phyloP scores from a whole-genome alignment of 2,113 vertebrate genomes.

The Lathamus discolor region DNA sequence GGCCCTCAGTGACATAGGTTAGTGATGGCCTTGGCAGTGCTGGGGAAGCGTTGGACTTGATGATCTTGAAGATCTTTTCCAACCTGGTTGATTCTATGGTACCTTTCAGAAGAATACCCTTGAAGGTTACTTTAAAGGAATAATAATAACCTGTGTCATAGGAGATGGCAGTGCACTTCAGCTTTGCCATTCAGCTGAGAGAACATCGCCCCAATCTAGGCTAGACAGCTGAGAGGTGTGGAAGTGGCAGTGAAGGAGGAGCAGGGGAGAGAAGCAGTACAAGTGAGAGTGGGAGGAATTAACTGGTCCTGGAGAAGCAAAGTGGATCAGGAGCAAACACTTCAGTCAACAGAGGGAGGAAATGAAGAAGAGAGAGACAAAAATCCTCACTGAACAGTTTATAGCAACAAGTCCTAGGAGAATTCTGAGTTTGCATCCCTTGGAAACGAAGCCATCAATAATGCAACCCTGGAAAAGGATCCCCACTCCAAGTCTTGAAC shows the following conservation, averaged over 20 bases:
- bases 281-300: neutral
- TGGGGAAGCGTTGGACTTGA: neutral
- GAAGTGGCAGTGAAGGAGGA: neutral
- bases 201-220: neutral
- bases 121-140: neutral
- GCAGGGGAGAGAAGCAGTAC: neutral
- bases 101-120: neutral
- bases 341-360: neutral
- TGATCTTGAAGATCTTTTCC: neutral
- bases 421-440: neutral
- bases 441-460: neutral
- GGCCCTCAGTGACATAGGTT: neutral
- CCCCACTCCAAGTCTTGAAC: constrained; percentile 13
- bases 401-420: constrained; percentile 2
- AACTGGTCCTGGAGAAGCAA: neutral
- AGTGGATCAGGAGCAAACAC: neutral
- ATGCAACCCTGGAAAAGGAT: constrained; percentile 40
- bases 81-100: neutral
- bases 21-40: neutral
- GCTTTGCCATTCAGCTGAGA: neutral
- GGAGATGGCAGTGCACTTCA: rapidly evolving
- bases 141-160: neutral
- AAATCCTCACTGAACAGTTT: neutral
- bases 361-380: neutral
- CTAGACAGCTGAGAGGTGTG: neutral